These are phyloP conservation scores for Drosophila nigromelanica DNA, from an alignment of 1,140 invertebrate species.

Conservation along the genomic window DNA sequence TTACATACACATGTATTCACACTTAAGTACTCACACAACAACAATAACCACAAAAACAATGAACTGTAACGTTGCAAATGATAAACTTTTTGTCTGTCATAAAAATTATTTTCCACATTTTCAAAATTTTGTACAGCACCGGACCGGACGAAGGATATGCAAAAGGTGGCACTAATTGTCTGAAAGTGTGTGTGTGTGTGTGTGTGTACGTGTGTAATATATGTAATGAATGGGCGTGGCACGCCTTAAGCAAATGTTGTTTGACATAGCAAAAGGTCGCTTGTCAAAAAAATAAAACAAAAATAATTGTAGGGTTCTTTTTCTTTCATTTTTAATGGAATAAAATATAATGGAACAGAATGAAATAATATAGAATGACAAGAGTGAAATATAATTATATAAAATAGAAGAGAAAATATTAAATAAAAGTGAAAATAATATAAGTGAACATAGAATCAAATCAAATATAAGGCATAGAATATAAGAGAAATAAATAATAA, in stretches of 20 bases:
- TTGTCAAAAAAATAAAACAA: not conserved
- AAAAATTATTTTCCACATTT: slow-evolving; percentile 69
- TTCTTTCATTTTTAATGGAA: no score
- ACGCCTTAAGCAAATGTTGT: slow-evolving; percentile 12
- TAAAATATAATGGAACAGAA: not conserved
- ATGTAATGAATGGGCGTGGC: slow-evolving; percentile 53
- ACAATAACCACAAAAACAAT: slow-evolving; percentile 60
- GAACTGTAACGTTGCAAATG: slow-evolving; percentile 74
- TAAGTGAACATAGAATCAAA: no score
- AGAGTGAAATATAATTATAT: no score
- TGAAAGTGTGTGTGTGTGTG: not conserved
- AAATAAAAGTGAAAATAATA: no score
- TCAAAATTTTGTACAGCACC: slow-evolving; percentile 27
- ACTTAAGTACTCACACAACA: slow-evolving; percentile 27
- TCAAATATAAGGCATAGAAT: no score
- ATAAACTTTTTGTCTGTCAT: slow-evolving; percentile 77
- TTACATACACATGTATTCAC: slow-evolving; percentile 37
- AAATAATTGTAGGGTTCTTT: not conserved
- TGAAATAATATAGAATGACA: not conserved
- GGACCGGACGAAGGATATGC: slow-evolving; percentile 28
- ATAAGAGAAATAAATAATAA: no score
- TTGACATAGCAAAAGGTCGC: slow-evolving; percentile 4
- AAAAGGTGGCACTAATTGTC: slow-evolving; percentile 47
- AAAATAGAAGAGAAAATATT: no score
- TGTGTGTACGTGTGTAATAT: not conserved